These are phyloP conservation scores for Lasioglossum morio DNA, from an alignment of 2,888 invertebrate species.

Conservation along the genomic window DNA sequence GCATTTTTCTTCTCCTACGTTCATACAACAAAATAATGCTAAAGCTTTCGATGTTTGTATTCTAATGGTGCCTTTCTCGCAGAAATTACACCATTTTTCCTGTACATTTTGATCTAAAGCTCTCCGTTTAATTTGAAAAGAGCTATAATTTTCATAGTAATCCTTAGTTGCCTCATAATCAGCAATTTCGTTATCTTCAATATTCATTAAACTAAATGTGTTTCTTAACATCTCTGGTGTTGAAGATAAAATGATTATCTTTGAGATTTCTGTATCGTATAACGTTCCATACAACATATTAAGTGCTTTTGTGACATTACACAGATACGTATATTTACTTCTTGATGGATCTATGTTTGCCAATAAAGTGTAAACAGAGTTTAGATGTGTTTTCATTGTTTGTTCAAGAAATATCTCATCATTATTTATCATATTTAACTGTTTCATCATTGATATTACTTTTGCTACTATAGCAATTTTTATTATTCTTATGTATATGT, in stretches of 20 bases:
- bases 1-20: constrained; percentile 59
- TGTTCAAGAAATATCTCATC: constrained; percentile 56
- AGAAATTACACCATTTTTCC: constrained; percentile 28
- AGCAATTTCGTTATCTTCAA: constrained; percentile 56
- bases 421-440: constrained; percentile 69
- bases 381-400: constrained; percentile 64
- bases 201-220: constrained; percentile 68
- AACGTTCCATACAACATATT: constrained; percentile 68
- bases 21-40: constrained; percentile 73
- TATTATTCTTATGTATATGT: constrained; percentile 65
- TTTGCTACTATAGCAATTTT: constrained; percentile 73
- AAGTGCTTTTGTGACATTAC: constrained; percentile 70
- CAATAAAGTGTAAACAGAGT: constrained; percentile 60
- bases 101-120: constrained; percentile 23
- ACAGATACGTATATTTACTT: constrained; percentile 55
- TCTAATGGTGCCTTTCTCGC: constrained; percentile 63
- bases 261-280: constrained; percentile 66
- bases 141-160: constrained; percentile 29
- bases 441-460: constrained; percentile 73
- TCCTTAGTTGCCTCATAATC: constrained; percentile 25
- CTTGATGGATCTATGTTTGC: constrained; percentile 54
- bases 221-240: constrained; percentile 61
- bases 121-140: constrained; percentile 38
- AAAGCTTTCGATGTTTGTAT: constrained; percentile 74
- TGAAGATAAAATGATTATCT: constrained; percentile 68